Conservation (phyloP, 2,113 vertebrate species). For the Pelobates fuscus region DNA sequence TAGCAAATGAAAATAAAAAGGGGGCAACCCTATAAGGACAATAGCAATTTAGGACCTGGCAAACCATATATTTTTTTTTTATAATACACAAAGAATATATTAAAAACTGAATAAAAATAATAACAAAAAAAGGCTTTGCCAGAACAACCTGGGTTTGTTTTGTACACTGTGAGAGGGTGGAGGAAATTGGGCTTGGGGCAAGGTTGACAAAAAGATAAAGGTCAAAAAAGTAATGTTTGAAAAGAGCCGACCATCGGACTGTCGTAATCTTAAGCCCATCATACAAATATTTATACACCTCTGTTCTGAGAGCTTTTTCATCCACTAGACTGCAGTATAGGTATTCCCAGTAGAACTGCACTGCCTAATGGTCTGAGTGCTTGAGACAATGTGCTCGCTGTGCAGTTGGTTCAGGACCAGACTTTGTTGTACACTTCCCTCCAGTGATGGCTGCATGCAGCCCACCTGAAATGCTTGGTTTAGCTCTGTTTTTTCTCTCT, state of each 20-base stretch:
- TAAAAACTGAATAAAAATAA: constrained; percentile 66
- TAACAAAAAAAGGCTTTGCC: constrained; percentile 37
- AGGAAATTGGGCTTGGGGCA: constrained; percentile 24
- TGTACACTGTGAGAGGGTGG: constrained; percentile 54
- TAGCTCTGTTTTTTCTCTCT: constrained; percentile 78
- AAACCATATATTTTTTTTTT: neutral
- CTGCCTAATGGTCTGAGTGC: constrained; percentile 77
- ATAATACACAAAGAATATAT: constrained; percentile 49
- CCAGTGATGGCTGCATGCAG: constrained; percentile 74
- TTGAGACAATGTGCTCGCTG: constrained; percentile 77
- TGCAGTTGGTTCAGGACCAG: constrained; percentile 75
- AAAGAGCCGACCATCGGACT: constrained; percentile 68
- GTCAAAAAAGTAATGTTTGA: constrained; percentile 73
- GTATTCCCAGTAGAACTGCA: constrained; percentile 80
- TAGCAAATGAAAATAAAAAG: constrained; percentile 53
- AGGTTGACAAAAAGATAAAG: constrained; percentile 63
- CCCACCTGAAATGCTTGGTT: constrained; percentile 74
- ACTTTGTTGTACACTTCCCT: constrained; percentile 69
- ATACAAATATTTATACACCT: constrained; percentile 63
- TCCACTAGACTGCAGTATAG: constrained; percentile 76
- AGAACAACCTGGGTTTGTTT: constrained; percentile 50
- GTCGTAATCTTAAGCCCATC: constrained; percentile 62
- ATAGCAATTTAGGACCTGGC: neutral
- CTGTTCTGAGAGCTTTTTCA: constrained; percentile 53
- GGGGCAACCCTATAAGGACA: neutral